Base-by-base conservation (phyloP, 2,888 invertebrate species). In the Tricholauxania praeusta region DNA sequence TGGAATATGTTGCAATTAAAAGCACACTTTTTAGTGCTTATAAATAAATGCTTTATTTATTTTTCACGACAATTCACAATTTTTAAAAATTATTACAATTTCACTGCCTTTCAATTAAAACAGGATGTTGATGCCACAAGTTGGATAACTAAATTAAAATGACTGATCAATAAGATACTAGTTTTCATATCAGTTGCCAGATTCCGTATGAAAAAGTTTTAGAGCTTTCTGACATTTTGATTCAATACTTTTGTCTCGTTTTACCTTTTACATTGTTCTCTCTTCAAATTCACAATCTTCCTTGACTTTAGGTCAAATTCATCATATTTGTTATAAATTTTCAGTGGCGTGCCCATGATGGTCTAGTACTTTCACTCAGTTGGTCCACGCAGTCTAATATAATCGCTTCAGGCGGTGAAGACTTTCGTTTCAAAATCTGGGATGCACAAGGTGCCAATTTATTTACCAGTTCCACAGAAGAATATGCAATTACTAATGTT, bases 291-390 rank as follows among this genome's bases (percentile, higher is more conserved):
- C 48, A 12, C 17, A 3, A 12, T 55, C 69, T 28, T 28, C 28
- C 3, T 28, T 28, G 28, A 3, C 28, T 3, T 28, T 3, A 28
- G 3, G 28, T 19, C n/a, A 32, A 57, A 48, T 48, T 2, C 2
- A 10, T 10, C 1, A 39, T 39, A 8, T 39, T 39, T 39, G 39
- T 39, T 22, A 60, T 86, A 12, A 22, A 39, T 60, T n/a, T 59
- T 0, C 55, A 97, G 94, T 98, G 98, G 98, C 94, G 94, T 85
- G 99, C 96, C 6, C 99, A 99, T 82, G 98, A 99, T 79, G 96
- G 96, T 1, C 88, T 98, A 2, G 93, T 99, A 73, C 89, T 99
- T 73, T 94, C 96, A 78, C 90, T 96, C 0, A 94, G 96, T 79
- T 99, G 99, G 99, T 99, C 98, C 86, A 92, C 95, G 0, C 94